Evolutionary conservation across 2,113 vertebrate species (phyloP).

Genomic region (Cebus imitator): DNA sequence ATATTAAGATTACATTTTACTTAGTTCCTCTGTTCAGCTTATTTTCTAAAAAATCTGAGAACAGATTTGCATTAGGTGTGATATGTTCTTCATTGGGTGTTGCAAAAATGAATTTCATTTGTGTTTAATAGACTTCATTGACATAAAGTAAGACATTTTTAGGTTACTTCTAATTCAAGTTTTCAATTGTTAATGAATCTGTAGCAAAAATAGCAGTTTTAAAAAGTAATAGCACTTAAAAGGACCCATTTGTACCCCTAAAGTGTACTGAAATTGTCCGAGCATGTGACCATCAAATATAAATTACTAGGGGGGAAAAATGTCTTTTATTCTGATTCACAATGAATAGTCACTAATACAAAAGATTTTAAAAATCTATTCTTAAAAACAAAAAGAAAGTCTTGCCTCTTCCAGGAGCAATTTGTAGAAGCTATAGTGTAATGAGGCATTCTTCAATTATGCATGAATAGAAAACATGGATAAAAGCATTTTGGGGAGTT

Average conservation of each 20-base stretch:
- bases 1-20: slow-evolving; percentile 49
- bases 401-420: background rate
- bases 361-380: background rate
- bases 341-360: slow-evolving; percentile 36
- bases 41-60: slow-evolving; percentile 67
- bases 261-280: slow-evolving; percentile 47
- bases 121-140: slow-evolving; percentile 53
- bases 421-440: background rate
- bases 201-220: slow-evolving; percentile 62
- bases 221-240: slow-evolving; percentile 59
- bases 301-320: slow-evolving; percentile 28
- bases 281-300: slow-evolving; percentile 40
- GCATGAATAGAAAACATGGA: background rate
- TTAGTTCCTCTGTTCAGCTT: slow-evolving; percentile 25
- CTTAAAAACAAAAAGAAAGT: background rate
- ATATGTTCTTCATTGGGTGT: slow-evolving; percentile 33
- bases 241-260: slow-evolving; percentile 45
- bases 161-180: slow-evolving; percentile 63
- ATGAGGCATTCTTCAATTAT: background rate
- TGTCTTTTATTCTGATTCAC: slow-evolving; percentile 34
- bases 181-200: slow-evolving; percentile 72
- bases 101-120: slow-evolving; percentile 65
- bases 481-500: background rate
- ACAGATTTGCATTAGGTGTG: slow-evolving; percentile 49
- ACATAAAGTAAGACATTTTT: slow-evolving; percentile 69